A percentile compares a stretch with the other conserved stretches of the same genome.
These are phyloP conservation scores for Morone saxatilis DNA, from an alignment of 2,113 vertebrate species.

Conservation along the genomic window DNA sequence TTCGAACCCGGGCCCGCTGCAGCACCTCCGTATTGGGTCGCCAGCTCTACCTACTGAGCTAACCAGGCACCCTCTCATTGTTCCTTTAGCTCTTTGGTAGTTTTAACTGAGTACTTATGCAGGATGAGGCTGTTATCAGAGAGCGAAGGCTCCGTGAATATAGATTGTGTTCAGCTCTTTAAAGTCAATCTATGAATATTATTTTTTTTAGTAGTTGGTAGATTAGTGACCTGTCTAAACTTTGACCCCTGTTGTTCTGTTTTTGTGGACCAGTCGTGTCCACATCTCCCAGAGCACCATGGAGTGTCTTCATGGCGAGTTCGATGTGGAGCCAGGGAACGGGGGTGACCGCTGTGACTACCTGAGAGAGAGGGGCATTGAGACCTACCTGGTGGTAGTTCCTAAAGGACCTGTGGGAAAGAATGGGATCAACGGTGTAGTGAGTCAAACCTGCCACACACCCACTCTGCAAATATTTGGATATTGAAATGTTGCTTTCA, in stretches of 20 bases:
- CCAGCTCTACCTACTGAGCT: no score
- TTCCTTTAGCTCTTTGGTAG: no score
- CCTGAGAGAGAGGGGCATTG: slow-evolving; percentile 90
- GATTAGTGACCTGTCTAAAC: neutral
- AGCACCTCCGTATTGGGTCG: no score
- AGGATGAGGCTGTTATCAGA: no score
- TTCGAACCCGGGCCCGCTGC: no score
- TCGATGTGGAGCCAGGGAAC: slow-evolving; percentile 92
- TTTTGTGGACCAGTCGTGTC: slow-evolving; percentile 85
- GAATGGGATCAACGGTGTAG: slow-evolving; percentile 89
- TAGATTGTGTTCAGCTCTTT: no score
- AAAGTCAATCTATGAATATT: no score
- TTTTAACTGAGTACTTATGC: no score
- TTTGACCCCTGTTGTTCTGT: slow-evolving; percentile 25
- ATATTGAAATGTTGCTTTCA: slow-evolving; percentile 1
- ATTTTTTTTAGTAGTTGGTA: neutral
- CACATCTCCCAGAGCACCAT: slow-evolving; percentile 96
- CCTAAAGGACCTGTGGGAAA: slow-evolving; percentile 87
- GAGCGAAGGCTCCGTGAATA: no score
- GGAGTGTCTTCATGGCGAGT: slow-evolving; percentile 94
- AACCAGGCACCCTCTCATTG: no score
- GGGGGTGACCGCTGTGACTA: slow-evolving; percentile 94
- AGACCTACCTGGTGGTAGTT: slow-evolving; percentile 91
- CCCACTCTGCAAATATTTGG: neutral
- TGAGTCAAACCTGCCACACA: slow-evolving; percentile 77